Evolutionary conservation across 2,113 vertebrate genomes (phyloP).

Genomic region (Hassar affinis): DNA sequence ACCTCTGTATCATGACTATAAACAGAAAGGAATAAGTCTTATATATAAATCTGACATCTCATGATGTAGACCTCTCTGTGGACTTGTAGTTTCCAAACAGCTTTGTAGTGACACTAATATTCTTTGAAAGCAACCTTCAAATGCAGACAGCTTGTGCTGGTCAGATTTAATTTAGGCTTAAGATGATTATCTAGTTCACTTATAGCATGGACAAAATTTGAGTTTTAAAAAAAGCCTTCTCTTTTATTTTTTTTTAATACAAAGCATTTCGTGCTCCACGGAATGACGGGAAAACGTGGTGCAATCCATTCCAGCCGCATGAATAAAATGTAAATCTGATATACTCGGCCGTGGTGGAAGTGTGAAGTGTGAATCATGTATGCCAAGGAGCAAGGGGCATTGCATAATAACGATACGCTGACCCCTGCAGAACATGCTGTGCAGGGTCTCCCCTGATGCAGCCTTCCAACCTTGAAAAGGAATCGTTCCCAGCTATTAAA

Average conservation of each 20-base stretch:
- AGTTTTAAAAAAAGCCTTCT: background rate
- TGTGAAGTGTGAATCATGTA: constrained; percentile 31
- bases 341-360: constrained; percentile 12
- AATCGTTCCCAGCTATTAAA: constrained; percentile 71
- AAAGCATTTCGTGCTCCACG: constrained; percentile 45
- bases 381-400: constrained; percentile 48
- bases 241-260: constrained; percentile 44
- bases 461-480: constrained; percentile 66
- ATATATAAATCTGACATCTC: constrained; percentile 21
- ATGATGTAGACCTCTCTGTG: constrained; percentile 15
- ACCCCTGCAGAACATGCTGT: constrained; percentile 42
- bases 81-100: background rate
- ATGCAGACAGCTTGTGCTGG: constrained; percentile 19
- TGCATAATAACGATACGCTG: constrained; percentile 55
- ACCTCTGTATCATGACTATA: constrained; percentile 34
- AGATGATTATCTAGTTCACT: constrained; percentile 63
- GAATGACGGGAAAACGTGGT: constrained; percentile 56
- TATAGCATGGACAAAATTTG: constrained; percentile 59
- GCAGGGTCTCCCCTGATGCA: constrained; percentile 45
- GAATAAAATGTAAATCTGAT: constrained; percentile 52
- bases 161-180: constrained; percentile 54
- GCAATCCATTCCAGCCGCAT: constrained; percentile 66
- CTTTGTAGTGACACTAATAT: constrained; percentile 41
- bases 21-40: constrained; percentile 26
- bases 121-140: constrained; percentile 38